These are phyloP conservation scores for Atrina japonica DNA, from an alignment of 2,888 invertebrate species.

Conservation along the genomic window DNA sequence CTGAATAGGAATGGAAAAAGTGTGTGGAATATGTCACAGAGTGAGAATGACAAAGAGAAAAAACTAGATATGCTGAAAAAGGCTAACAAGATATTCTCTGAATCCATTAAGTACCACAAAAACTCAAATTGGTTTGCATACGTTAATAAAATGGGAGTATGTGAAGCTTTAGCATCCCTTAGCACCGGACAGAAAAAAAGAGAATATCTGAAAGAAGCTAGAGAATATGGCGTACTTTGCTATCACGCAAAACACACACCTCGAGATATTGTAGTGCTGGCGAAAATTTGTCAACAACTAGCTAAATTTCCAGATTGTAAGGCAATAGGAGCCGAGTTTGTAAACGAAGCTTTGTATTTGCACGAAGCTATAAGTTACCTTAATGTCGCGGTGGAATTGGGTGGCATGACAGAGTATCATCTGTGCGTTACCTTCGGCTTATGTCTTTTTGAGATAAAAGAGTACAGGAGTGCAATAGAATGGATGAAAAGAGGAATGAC, in stretches of 20 bases:
- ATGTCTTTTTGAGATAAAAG: not conserved
- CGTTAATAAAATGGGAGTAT: not conserved
- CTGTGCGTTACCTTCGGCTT: not conserved
- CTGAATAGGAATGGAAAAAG: no score
- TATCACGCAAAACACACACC: no score
- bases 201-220: no score
- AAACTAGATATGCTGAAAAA: no score
- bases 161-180: not conserved
- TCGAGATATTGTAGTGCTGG: no score
- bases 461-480: constrained; percentile 1
- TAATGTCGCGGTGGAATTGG: not conserved
- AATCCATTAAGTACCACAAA: no score
- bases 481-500: constrained; percentile 9
- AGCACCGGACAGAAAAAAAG: no score
- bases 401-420: not conserved
- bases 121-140: not conserved
- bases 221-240: no score
- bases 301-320: not conserved
- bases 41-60: no score
- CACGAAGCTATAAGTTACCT: not conserved
- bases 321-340: not conserved
- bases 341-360: not conserved
- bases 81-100: no score
- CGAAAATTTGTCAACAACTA: not conserved
- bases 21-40: no score